Conservation (phyloP, 92 coral and sea anemone genomes). For the Pocillopora meandrina region DNA sequence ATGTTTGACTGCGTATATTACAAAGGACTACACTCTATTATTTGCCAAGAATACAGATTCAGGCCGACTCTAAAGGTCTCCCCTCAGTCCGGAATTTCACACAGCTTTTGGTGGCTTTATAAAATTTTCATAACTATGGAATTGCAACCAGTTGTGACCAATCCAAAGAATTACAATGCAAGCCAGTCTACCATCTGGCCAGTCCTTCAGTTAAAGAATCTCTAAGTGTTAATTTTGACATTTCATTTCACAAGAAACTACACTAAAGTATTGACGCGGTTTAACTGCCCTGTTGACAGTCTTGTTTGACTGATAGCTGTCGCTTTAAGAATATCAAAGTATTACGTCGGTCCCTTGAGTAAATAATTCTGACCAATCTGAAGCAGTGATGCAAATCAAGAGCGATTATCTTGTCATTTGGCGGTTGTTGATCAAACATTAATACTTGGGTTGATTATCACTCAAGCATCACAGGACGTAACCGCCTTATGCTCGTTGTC, state of each 20-base stretch:
- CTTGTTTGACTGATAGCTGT: slow-evolving; percentile 1
- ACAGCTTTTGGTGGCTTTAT: neutral
- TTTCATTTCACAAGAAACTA: neutral
- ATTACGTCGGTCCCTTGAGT: slow-evolving; percentile 49
- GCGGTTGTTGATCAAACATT: slow-evolving; percentile 36
- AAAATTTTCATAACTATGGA: neutral
- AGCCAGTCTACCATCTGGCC: too few relatives aligned
- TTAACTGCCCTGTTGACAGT: neutral
- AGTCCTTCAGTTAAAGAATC: too few relatives aligned
- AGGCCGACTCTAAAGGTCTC: too few relatives aligned
- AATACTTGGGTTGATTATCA: slow-evolving; percentile 34
- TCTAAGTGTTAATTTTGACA: neutral
- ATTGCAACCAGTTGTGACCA: too few relatives aligned
- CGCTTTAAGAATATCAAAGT: slow-evolving; percentile 22
- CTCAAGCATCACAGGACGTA: slow-evolving; percentile 12
- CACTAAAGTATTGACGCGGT: neutral
- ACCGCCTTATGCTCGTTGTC: neutral
- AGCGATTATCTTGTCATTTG: slow-evolving; percentile 25
- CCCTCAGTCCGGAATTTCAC: neutral
- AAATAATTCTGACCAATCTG: slow-evolving; percentile 56
- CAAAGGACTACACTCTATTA: too few relatives aligned
- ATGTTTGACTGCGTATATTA: too few relatives aligned
- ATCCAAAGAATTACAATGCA: too few relatives aligned
- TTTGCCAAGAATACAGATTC: too few relatives aligned
- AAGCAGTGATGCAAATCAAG: slow-evolving; percentile 15